Base-by-base conservation (phyloP, 2,113 vertebrate species). In the Centrocercus urophasianus region DNA sequence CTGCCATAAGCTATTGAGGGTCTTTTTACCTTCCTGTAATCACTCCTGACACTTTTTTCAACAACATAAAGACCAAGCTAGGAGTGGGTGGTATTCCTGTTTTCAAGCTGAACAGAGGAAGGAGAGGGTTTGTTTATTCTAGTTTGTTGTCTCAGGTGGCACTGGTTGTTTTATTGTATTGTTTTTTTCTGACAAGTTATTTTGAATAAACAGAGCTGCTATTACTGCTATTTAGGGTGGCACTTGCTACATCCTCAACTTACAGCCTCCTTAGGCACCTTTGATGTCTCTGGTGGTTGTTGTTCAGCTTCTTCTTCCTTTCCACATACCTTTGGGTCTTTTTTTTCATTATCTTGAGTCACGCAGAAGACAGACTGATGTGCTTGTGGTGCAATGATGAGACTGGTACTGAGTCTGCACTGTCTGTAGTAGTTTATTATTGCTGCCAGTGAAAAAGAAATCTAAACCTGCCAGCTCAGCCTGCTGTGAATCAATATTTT, bases 401-500 rank as follows among this genome's bases (percentile, higher is more conserved):
- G 91, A 93, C 97, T 96, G 96, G 97, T 97, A 95, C 96, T 15
- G 7, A 96, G 95, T 83, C 96, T 96, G 96, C 95, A 36, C 96
- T 96, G 98, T 97, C 97, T 97, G 95, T 77, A 97, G 96, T 91
- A 90, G 97, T 97, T 98, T 98, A 98, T 98, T 97, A 97, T 92
- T 95, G 94, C 97, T 97, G 97, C 96, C 97, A 95, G 96, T 95
- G 95, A 97, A 97, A 95, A 97, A 96, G 97, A 98, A 98, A 97
- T 97, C 96, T 96, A 97, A 98, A 97, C 97, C 94, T 98, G 97
- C 97, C 98, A 98, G 97, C 97, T 96, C 97, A 98, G 97, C 96
- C 98, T 98, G 97, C 98, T 97, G 97, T 95, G 98, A 98, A 98
- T 98, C 98, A 98, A 98, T 98, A 98, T 98, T 98, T 98, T 98